These are phyloP conservation scores for Cheirogaleus medius DNA, from an alignment of 2,113 vertebrate genomes.

Conservation along the genomic window DNA sequence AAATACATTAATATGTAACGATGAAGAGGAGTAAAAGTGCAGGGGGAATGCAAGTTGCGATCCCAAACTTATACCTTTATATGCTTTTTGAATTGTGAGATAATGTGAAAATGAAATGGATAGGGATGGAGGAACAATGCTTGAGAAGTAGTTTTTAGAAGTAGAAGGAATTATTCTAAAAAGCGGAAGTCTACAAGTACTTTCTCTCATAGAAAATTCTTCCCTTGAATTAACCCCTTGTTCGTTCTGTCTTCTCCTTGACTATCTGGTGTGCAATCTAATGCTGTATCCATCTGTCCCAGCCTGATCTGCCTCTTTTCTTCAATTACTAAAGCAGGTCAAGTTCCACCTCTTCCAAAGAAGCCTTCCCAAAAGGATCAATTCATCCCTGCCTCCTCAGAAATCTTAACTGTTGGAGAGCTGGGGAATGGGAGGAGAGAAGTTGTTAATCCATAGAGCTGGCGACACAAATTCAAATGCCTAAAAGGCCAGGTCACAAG, in stretches of 20 bases:
- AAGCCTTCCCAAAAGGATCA: neutral
- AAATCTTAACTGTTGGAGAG: neutral
- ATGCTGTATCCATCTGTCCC: neutral
- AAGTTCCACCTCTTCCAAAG: neutral
- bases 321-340: neutral
- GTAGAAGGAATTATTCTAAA: conserved; percentile 19
- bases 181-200: neutral
- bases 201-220: neutral
- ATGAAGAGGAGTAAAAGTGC: neutral
- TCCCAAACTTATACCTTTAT: neutral
- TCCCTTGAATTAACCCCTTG: neutral
- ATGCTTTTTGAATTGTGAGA: neutral
- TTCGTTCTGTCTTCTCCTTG: neutral
- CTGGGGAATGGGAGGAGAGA: neutral
- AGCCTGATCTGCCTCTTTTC: neutral
- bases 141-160: neutral
- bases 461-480: neutral
- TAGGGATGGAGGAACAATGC: neutral
- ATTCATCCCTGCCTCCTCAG: neutral
- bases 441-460: neutral
- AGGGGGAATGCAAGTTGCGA: neutral
- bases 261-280: neutral
- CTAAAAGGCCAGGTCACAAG: neutral
- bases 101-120: neutral
- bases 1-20: neutral